phyloP scores from a whole-genome alignment of 2,113 vertebrate species.

The Monopterus albus region DNA sequence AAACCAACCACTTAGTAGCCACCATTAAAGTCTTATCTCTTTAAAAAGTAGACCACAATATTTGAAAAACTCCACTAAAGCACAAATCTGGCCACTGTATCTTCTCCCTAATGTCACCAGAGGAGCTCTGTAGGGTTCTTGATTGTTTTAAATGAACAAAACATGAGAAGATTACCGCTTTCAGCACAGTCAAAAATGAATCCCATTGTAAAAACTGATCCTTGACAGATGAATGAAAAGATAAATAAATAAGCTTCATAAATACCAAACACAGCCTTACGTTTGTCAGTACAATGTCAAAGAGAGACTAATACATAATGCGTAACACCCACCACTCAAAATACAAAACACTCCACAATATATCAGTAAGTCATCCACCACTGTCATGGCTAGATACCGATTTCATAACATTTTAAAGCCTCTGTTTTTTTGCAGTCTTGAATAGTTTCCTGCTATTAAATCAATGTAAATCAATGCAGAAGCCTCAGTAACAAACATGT shows the following conservation, averaged over 20 bases:
- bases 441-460: background rate
- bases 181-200: background rate
- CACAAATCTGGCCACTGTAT: too few species aligned
- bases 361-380: background rate
- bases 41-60: too few species aligned
- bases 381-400: background rate
- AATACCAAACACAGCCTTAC: constrained; percentile 20
- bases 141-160: too few species aligned
- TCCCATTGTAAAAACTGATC: too few species aligned
- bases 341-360: constrained; percentile 18
- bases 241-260: constrained; percentile 13
- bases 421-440: background rate
- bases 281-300: constrained; percentile 17
- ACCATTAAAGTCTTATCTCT: too few species aligned
- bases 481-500: background rate
- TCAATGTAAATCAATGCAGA: background rate
- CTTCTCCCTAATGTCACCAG: too few species aligned
- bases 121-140: too few species aligned
- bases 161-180: too few species aligned
- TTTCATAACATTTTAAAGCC: constrained; percentile 4
- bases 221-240: too few species aligned
- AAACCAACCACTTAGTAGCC: too few species aligned
- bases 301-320: too few species aligned
- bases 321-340: background rate
- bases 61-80: too few species aligned